Conservation (phyloP, 2,888 invertebrate species). For the Polymixis flavicincta region DNA sequence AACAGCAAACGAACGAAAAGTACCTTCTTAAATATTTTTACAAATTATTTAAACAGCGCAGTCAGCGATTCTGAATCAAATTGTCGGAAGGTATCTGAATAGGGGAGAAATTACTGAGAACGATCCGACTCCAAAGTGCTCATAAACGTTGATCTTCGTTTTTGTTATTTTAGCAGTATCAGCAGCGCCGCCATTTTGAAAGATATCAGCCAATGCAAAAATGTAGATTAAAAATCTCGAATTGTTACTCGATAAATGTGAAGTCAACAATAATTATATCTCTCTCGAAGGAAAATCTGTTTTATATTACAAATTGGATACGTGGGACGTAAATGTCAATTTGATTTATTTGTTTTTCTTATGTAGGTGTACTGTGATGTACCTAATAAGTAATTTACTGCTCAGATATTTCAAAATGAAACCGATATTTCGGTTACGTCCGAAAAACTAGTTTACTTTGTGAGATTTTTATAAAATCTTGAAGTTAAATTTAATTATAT, state of each 20-base stretch:
- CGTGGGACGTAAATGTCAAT: constrained; percentile 45
- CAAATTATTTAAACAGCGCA: constrained; percentile 50
- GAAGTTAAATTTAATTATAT: not conserved
- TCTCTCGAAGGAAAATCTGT: constrained; percentile 26
- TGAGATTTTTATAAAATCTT: not conserved
- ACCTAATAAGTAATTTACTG: constrained; percentile 8
- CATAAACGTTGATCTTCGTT: constrained; percentile 55
- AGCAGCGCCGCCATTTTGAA: constrained; percentile 45
- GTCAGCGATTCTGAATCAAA: constrained; percentile 59
- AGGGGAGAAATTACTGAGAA: constrained; percentile 60
- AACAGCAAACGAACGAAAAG: constrained; percentile 34
- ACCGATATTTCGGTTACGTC: not conserved
- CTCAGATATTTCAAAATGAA: not conserved
- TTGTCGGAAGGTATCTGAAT: constrained; percentile 58
- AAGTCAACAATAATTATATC: constrained; percentile 49
- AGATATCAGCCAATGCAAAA: constrained; percentile 47
- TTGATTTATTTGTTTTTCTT: constrained; percentile 50
- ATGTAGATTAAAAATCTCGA: constrained; percentile 47
- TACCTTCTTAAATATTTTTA: constrained; percentile 48
- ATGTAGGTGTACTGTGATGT: constrained; percentile 22
- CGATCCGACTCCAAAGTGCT: constrained; percentile 60
- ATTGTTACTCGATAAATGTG: constrained; percentile 41
- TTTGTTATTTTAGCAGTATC: constrained; percentile 61
- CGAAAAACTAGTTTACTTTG: not conserved
- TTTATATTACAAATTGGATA: constrained; percentile 49